These are phyloP conservation scores for Meloidogyne hapla DNA, from an alignment of 1,140 invertebrate species.

Conservation along the genomic window DNA sequence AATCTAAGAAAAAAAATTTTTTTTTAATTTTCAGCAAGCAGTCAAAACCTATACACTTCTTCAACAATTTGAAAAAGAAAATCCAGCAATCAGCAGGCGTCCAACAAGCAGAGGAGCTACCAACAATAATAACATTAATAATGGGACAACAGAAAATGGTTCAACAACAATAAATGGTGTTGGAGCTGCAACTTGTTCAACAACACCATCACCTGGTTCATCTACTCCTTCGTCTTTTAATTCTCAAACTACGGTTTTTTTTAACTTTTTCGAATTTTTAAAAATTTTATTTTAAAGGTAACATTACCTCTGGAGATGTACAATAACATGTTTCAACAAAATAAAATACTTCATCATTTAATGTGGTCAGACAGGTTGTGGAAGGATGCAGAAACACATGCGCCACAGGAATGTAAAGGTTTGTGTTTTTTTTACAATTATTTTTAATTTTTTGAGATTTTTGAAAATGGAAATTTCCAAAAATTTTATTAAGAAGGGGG, in stretches of 20 bases:
- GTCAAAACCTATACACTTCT: slow-evolving; percentile 20
- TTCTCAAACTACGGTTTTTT: slow-evolving; percentile 30
- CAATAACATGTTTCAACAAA: slow-evolving; percentile 20
- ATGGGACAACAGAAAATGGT: slow-evolving; percentile 1
- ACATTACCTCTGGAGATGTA: slow-evolving; percentile 29
- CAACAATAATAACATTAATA: not conserved
- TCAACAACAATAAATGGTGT: not conserved
- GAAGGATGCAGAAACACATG: slow-evolving; percentile 25
- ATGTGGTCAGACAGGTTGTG: slow-evolving; percentile 37
- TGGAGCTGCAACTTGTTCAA: not conserved
- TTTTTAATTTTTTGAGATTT: slow-evolving; percentile 12
- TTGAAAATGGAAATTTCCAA: slow-evolving; percentile 4
- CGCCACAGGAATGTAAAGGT: slow-evolving; percentile 23
- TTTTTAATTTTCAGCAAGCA: slow-evolving; percentile 20
- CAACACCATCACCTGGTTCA: slow-evolving; percentile 30
- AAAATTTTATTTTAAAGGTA: slow-evolving; percentile 8
- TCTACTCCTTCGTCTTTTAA: slow-evolving; percentile 33
- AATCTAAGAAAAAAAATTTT: too few species aligned
- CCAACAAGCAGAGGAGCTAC: not conserved
- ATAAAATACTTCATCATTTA: slow-evolving; percentile 34
- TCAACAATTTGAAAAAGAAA: slow-evolving; percentile 29
- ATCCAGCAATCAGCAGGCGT: slow-evolving; percentile 1
- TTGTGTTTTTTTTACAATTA: not conserved
- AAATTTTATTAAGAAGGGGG: too few species aligned
- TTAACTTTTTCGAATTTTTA: too few species aligned